A percentile compares a stretch with the other conserved stretches of the same genome.
Conservation (phyloP, 2,113 vertebrate species). For the Anhinga rufa region DNA sequence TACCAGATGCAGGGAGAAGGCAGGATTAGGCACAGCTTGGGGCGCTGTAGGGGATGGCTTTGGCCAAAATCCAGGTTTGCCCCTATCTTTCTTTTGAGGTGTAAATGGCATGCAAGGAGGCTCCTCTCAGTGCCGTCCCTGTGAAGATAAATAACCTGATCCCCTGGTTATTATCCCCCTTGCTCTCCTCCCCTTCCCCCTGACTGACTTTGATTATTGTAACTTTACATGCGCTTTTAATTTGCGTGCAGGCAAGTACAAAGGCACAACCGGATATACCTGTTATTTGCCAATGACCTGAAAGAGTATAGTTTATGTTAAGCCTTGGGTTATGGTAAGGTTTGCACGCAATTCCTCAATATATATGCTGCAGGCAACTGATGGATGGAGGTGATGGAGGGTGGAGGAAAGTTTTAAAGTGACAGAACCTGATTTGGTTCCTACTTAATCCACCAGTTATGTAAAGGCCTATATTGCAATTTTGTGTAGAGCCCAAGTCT, state of each 20-base stretch:
- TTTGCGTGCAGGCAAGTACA: constrained; percentile 76
- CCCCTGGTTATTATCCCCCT: constrained; percentile 56
- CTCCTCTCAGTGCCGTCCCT: not conserved
- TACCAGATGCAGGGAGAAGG: not conserved
- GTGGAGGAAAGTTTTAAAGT: constrained; percentile 65
- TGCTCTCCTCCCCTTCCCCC: constrained; percentile 54
- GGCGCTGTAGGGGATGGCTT: not conserved
- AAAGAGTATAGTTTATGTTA: constrained; percentile 76
- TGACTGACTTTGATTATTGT: constrained; percentile 68
- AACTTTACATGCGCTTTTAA: constrained; percentile 72
- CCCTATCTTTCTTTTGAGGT: constrained; percentile 49
- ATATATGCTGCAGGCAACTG: constrained; percentile 65
- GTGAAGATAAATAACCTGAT: constrained; percentile 62
- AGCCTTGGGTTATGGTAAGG: constrained; percentile 77
- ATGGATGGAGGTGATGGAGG: constrained; percentile 65
- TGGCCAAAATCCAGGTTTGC: constrained; percentile 16
- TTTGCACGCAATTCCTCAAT: constrained; percentile 80
- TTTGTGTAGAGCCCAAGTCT: constrained; percentile 33
- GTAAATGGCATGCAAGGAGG: constrained; percentile 43
- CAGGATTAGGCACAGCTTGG: not conserved
- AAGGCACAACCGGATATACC: constrained; percentile 82
- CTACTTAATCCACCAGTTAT: constrained; percentile 46
- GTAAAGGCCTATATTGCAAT: constrained; percentile 24
- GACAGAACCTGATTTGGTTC: constrained; percentile 66
- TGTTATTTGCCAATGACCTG: constrained; percentile 82